phyloP scores from a whole-genome alignment of 2,888 invertebrate species.

The Caenorhabditis doughertyi region DNA sequence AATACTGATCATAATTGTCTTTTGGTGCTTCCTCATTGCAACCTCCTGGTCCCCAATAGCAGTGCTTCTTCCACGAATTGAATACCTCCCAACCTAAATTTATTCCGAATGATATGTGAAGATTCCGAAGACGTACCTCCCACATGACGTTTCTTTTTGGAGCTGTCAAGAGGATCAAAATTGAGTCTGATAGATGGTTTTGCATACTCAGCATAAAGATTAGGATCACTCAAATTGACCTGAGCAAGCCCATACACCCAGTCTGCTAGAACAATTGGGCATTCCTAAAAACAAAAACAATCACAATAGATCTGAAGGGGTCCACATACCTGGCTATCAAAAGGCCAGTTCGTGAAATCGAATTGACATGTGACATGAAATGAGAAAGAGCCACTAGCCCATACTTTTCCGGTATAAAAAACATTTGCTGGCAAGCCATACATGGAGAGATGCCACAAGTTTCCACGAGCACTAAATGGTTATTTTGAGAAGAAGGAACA shows the following conservation, averaged over 20 bases:
- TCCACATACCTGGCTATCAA: constrained; percentile 71
- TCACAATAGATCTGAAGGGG: too few relatives aligned
- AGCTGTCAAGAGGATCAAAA: constrained; percentile 74
- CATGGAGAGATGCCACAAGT: constrained; percentile 81
- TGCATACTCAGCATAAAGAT: constrained; percentile 53
- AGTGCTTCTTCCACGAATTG: constrained; percentile 80
- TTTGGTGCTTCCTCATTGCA: constrained; percentile 72
- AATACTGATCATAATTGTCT: constrained; percentile 79
- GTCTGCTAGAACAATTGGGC: constrained; percentile 82
- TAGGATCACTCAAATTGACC: constrained; percentile 80
- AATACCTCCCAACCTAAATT: constrained; percentile 74
- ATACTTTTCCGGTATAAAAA: constrained; percentile 72
- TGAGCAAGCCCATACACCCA: constrained; percentile 81
- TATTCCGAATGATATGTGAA: not conserved
- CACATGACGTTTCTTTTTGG: constrained; percentile 75
- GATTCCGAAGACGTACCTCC: constrained; percentile 31
- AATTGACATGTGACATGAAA: constrained; percentile 82
- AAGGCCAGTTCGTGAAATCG: constrained; percentile 80
- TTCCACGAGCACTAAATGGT: constrained; percentile 76
- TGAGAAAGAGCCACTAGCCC: constrained; percentile 76
- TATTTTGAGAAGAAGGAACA: not conserved
- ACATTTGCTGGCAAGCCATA: constrained; percentile 78
- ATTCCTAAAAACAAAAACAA: too few relatives aligned
- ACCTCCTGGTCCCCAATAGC: constrained; percentile 80
- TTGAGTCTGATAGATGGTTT: constrained; percentile 76